These are phyloP conservation scores for Agriopis marginaria DNA, from an alignment of 2,888 invertebrate genomes.

Conservation along the genomic window DNA sequence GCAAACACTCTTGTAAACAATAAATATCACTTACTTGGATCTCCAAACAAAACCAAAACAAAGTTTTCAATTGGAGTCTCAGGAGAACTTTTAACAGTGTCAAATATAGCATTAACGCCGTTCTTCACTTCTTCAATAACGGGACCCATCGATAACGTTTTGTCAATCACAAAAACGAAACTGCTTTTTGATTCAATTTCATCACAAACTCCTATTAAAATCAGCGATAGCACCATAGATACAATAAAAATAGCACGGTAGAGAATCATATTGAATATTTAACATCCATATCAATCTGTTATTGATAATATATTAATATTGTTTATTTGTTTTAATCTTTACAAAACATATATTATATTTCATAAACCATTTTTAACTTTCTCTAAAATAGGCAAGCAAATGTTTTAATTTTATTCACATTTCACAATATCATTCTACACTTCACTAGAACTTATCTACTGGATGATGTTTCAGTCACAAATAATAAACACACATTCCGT, in stretches of 20 bases:
- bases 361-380: too few relatives aligned
- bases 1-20: neutral
- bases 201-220: neutral
- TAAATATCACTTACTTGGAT: constrained; percentile 1
- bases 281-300: too few relatives aligned
- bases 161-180: constrained; percentile 6
- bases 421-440: too few relatives aligned
- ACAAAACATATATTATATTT: too few relatives aligned
- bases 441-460: too few relatives aligned
- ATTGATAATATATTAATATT: neutral
- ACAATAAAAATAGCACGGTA: neutral
- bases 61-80: neutral
- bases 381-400: too few relatives aligned
- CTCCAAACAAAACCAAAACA: neutral
- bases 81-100: neutral
- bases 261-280: neutral
- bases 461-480: too few relatives aligned
- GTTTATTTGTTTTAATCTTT: neutral
- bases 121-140: neutral
- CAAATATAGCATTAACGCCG: neutral
- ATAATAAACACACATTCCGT: too few relatives aligned
- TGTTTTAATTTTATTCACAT: too few relatives aligned
- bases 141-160: neutral
- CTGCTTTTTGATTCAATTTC: neutral
- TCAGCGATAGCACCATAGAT: neutral